Base-by-base conservation (phyloP, 2,113 vertebrate genomes). In the Psammodynastes pulverulentus region DNA sequence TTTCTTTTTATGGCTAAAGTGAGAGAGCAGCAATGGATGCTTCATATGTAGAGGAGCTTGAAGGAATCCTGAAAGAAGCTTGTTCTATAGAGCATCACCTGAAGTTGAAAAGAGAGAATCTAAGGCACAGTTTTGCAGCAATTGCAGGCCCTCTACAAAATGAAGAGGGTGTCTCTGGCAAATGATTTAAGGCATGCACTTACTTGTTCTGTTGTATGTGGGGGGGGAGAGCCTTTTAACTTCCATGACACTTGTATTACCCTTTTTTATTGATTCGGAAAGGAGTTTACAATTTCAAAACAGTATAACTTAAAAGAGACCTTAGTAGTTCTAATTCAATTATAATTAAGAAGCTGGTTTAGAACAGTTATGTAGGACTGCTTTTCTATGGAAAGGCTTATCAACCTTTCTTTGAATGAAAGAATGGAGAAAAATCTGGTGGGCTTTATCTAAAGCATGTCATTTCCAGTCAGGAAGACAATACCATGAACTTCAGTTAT, bases 61-160 rank as follows among this genome's bases (percentile, higher is more conserved):
- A 97, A 88, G 96, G 79, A 94, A 96, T 97, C 93, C 94, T 97
- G 94, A 96, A 96, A 95, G 97, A 97, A 96, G 96, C 96, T 86
- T 92, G 87, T 91, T 87, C 90, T 92, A 89, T 97, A 91, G 97
- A 97, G 96, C 94, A 95, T 58, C 95, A 96, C 85, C 91, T 97
- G 53, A 93, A 95, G 89, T 93, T 95, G 90, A 97, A 96, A 94
- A 96, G 95, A 93, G 96, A 97, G 43, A 90, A 95, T 39, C 93
- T 97, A 86, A 96, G 91, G 93, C 95, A 96, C 90, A 95, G 94
- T 39, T 93, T 97, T 86, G 94, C 95, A 72, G 89, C 95, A 54
- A 96, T 97, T 93, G 94, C 96, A 92, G 95, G 96, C 52, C 95
- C 95, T 86, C 88, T 97, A 29, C 95, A 97, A 46, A 95, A 52